These are phyloP conservation scores for Pogona vitticeps DNA, from an alignment of 2,113 vertebrate species.

Conservation along the genomic window DNA sequence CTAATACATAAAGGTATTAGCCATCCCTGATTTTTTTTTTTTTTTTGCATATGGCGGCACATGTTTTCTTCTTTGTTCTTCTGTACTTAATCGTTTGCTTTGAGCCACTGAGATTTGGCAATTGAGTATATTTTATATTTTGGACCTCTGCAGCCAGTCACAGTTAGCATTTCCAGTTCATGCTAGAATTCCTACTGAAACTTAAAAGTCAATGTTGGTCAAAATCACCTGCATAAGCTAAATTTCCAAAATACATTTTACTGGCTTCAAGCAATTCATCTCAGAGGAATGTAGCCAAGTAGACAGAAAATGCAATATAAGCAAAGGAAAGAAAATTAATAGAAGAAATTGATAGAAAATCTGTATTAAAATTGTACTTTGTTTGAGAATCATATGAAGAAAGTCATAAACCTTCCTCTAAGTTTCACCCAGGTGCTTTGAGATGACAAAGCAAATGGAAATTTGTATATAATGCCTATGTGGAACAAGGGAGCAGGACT, in stretches of 20 bases:
- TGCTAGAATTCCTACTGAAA: background rate
- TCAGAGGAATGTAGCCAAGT: slow-evolving; percentile 30
- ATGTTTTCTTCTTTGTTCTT: no score
- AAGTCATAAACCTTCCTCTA: slow-evolving; percentile 35
- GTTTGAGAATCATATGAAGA: slow-evolving; percentile 30
- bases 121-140: slow-evolving; percentile 16
- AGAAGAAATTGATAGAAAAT: slow-evolving; percentile 43
- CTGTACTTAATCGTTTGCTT: background rate
- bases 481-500: background rate
- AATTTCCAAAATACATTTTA: slow-evolving; percentile 16
- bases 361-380: slow-evolving; percentile 34
- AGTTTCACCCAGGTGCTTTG: background rate
- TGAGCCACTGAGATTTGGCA: background rate
- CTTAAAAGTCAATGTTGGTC: background rate
- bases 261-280: background rate
- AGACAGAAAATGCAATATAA: slow-evolving; percentile 32
- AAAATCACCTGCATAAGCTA: background rate
- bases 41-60: no score
- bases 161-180: background rate
- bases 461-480: background rate
- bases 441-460: background rate
- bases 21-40: no score
- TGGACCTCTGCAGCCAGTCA: background rate
- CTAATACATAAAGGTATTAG: no score
- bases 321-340: slow-evolving; percentile 24